Evolutionary conservation across 2,113 vertebrate species (phyloP).

Genomic region (Pituophis catenifer): DNA sequence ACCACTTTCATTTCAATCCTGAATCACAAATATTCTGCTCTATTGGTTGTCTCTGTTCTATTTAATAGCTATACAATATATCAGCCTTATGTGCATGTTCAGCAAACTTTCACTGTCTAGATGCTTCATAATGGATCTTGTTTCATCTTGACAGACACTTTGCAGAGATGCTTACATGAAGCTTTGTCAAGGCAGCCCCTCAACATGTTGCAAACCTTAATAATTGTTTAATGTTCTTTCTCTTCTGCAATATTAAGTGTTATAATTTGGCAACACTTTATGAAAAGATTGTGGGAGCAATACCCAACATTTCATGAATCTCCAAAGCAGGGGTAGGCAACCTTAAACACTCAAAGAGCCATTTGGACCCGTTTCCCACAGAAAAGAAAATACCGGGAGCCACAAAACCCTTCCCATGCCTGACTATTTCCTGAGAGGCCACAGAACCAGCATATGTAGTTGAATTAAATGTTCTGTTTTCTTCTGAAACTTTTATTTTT

Average conservation of each 20-base stretch:
- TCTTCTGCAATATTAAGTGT: background rate
- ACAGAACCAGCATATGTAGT: too few relatives aligned
- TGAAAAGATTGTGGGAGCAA: background rate
- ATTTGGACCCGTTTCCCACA: too few relatives aligned
- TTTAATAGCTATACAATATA: background rate
- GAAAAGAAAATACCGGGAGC: too few relatives aligned
- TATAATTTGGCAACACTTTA: background rate
- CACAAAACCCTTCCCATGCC: too few relatives aligned
- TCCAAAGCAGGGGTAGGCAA: too few relatives aligned
- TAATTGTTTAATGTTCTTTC: background rate
- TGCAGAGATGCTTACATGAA: background rate
- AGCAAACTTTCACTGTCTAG: background rate
- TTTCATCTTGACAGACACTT: background rate
- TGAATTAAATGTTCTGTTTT: too few relatives aligned
- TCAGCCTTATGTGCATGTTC: background rate
- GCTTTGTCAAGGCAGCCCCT: background rate
- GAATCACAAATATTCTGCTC: background rate
- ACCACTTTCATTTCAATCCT: background rate
- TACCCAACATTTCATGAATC: background rate
- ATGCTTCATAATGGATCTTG: background rate
- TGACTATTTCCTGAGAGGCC: too few relatives aligned
- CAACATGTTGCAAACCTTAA: background rate
- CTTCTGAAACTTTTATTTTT: too few relatives aligned
- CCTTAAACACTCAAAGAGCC: too few relatives aligned
- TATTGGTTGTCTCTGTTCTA: background rate